A percentile compares a stretch with the other conserved stretches of the same genome.
These are phyloP conservation scores for Sphinx pinastri DNA, from an alignment of 2,888 invertebrate genomes.

Conservation along the genomic window DNA sequence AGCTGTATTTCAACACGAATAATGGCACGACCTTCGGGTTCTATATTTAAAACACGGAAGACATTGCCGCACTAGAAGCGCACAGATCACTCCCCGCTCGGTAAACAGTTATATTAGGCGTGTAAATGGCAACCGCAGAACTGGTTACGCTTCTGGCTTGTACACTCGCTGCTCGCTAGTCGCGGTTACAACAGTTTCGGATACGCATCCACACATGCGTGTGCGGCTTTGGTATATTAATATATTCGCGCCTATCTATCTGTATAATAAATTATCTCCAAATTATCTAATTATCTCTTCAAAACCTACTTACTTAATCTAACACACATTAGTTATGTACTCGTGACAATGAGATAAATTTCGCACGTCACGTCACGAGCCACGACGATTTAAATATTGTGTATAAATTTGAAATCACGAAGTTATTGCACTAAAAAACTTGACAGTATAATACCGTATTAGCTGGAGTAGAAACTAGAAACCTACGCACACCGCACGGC, in stretches of 20 bases:
- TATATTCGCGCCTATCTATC: constrained; percentile 24
- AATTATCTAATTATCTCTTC: constrained; percentile 16
- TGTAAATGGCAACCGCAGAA: constrained; percentile 58
- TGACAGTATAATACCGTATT: background rate
- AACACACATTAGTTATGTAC: background rate
- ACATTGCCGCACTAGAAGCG: constrained; percentile 68
- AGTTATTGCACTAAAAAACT: background rate
- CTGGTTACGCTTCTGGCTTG: constrained; percentile 42
- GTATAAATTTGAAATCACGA: background rate
- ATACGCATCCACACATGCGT: constrained; percentile 23
- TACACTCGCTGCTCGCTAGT: background rate
- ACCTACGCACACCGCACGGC: constrained; percentile 27
- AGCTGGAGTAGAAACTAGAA: constrained; percentile 5
- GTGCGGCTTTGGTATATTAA: background rate
- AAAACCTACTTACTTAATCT: constrained; percentile 3
- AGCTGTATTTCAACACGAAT: constrained; percentile 62
- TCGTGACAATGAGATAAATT: background rate
- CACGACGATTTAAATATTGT: background rate
- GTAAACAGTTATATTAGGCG: constrained; percentile 70
- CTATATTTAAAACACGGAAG: constrained; percentile 83
- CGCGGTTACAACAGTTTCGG: constrained; percentile 19
- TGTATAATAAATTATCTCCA: constrained; percentile 9
- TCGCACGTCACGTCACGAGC: background rate
- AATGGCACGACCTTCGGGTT: constrained; percentile 74
- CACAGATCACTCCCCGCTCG: constrained; percentile 63